Conservation (phyloP, 1,140 invertebrate species). For the Euura lappo region DNA sequence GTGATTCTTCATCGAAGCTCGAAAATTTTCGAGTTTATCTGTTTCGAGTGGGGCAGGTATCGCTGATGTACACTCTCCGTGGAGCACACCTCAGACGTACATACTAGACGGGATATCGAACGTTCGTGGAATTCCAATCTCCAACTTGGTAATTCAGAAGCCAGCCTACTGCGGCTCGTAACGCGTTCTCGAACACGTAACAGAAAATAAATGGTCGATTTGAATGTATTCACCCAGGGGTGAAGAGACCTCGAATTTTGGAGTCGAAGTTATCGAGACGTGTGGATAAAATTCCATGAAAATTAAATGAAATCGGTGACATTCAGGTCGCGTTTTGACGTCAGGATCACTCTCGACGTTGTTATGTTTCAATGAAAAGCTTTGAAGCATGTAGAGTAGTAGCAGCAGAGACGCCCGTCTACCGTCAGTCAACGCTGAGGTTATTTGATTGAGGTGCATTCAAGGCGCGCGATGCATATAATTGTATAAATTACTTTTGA, state of each 20-base stretch:
- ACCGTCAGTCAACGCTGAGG: slow-evolving; percentile 12
- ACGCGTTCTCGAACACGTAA: neutral
- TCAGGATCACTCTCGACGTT: neutral
- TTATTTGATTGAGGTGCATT: slow-evolving; percentile 43
- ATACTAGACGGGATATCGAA: neutral
- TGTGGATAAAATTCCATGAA: no score
- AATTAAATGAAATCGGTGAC: no score
- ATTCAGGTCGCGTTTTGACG: no score
- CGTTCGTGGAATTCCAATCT: neutral
- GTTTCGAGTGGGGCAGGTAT: neutral
- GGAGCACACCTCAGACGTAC: neutral
- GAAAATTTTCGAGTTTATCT: neutral
- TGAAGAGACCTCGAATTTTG: no score
- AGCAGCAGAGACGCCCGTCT: neutral
- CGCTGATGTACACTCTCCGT: neutral
- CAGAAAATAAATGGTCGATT: neutral
- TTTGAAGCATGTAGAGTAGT: neutral
- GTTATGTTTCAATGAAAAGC: neutral
- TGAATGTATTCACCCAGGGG: neutral
- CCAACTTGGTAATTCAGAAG: slow-evolving; percentile 3
- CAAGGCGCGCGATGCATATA: slow-evolving; percentile 40
- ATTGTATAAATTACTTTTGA: slow-evolving; percentile 47
- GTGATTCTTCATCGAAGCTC: slow-evolving; percentile 1
- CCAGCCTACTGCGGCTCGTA: neutral
- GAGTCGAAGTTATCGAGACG: no score